Evolutionary conservation across 2,888 invertebrate species (phyloP), one percentile per base, ranked within the genome.

Genomic region (Seira sanloemensis): DNA sequence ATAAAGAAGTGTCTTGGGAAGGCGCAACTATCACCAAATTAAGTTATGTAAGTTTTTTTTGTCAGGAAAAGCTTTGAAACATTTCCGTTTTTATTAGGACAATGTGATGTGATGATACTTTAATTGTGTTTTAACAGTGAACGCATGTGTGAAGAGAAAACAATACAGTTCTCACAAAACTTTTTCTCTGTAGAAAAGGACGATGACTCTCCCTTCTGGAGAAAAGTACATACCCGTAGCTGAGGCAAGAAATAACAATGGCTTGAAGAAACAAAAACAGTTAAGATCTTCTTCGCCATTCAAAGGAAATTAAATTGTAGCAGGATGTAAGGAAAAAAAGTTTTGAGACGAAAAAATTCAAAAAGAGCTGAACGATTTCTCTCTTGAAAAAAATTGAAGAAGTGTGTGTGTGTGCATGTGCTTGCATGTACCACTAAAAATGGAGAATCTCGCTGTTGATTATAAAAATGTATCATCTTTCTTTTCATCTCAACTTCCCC

Each of bases 291-390:
- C 25, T 27, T 68, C n/a, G 16, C 25, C 25, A 16, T 67, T 67
- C 19, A 65, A 62, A 74, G 74, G 74, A 74, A 74, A 74, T 74
- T 74, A 74, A 74, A 74, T 62, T 62, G 50, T 62, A 62, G 18
- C 62, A 74, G 65, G 74, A 74, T 62, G 74, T 54, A 58, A 73
- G 58, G 24, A 18, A 46, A 73, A 73, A 73, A 72, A 26, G 25
- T 73, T n/a, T n/a, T 79, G 67, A 74, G 24, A 50, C 27, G 16
- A 50, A 65, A 26, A 27, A 80, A 74, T 67, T 72, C 67, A 72
- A 27, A 62, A 78, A 71, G 27, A 69, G 18, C 37, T n/a, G 65
- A 67, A 68, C 74, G 50, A 50, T 50, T 50, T 50, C n/a, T 12
- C 16, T n/a, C n/a, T n/a, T n/a, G n/a, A n/a, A n/a, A n/a, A n/a